Evolutionary conservation across 2,888 invertebrate species (phyloP).

Genomic region (Netelia inedita): DNA sequence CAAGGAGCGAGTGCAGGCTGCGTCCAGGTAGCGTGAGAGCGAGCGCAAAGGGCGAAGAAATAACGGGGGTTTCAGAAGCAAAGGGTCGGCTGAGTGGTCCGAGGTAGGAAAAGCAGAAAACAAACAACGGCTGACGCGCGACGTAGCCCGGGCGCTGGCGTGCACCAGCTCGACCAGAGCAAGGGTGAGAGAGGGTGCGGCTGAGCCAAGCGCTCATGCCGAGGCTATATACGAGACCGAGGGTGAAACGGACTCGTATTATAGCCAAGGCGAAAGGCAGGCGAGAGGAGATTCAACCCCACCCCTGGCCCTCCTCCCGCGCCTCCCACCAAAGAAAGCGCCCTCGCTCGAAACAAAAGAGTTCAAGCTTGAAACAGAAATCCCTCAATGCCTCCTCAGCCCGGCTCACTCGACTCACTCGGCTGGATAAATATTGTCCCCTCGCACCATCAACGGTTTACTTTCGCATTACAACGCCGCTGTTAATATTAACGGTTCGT

Average conservation of each 20-base stretch:
- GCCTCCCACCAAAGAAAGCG: conserved; percentile 71
- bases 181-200: conserved; percentile 22
- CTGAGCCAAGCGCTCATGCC: conserved; percentile 48
- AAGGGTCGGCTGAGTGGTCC: conserved; percentile 60
- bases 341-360: conserved; percentile 76
- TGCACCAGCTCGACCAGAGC: conserved; percentile 48
- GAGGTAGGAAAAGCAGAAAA: conserved; percentile 67
- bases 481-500: conserved; percentile 69
- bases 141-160: conserved; percentile 49
- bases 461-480: conserved; percentile 71
- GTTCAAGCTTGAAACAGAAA: conserved; percentile 75
- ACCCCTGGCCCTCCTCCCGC: not conserved
- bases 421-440: conserved; percentile 72
- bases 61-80: conserved; percentile 54
- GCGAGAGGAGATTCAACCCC: conserved; percentile 38
- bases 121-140: conserved; percentile 66
- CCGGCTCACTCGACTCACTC: conserved; percentile 61
- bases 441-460: conserved; percentile 72
- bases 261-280: conserved; percentile 50
- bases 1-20: conserved; percentile 37
- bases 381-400: conserved; percentile 72
- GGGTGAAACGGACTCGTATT: conserved; percentile 61
- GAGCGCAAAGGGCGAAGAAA: conserved; percentile 63
- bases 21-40: conserved; percentile 54
- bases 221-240: conserved; percentile 35